phyloP scores from a whole-genome alignment of 2,797 vertebrate genomes.

The Zonotrichia albicollis region DNA sequence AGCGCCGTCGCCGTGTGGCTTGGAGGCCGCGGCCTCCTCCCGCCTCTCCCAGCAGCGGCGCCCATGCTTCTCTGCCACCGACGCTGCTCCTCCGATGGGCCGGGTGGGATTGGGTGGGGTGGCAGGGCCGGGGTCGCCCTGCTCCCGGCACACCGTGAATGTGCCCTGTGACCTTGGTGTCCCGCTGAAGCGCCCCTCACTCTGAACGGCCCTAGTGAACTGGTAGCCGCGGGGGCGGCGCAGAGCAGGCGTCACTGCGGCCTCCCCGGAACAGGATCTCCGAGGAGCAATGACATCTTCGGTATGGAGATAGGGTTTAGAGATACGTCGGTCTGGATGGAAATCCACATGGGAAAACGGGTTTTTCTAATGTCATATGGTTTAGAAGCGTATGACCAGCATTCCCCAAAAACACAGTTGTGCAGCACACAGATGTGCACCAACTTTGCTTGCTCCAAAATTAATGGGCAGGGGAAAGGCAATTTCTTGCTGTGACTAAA shows the following conservation, averaged over 20 bases:
- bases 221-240: no score
- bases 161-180: neutral
- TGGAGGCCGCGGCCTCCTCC: neutral
- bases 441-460: neutral
- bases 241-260: neutral
- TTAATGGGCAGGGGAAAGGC: neutral
- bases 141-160: neutral
- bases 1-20: neutral
- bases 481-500: neutral
- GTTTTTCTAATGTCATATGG: neutral
- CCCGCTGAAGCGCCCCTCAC: neutral
- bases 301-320: accelerated
- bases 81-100: neutral
- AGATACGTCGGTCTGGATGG: no score
- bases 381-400: neutral
- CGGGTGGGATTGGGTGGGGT: no score
- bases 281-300: neutral
- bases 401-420: neutral
- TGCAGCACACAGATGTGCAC: neutral
- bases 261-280: neutral
- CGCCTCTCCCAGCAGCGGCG: neutral
- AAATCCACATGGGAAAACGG: neutral
- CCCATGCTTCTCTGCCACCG: neutral
- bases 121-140: neutral
- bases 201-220: neutral